These are phyloP conservation scores for Penaeus vannamei DNA, from an alignment of 1,140 invertebrate species.

Conservation along the genomic window DNA sequence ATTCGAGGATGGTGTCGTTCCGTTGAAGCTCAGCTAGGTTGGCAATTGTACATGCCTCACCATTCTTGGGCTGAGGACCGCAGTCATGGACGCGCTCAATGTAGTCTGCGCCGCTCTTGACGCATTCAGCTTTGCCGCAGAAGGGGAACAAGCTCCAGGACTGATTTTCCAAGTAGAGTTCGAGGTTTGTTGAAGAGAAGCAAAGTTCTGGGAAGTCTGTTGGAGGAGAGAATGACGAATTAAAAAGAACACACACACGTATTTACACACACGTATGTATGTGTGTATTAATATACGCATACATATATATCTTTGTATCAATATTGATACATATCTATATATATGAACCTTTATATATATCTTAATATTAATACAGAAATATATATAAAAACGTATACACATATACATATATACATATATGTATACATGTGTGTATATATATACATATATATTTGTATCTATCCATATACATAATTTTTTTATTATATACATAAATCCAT, in stretches of 20 bases:
- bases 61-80: slow-evolving; percentile 86
- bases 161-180: slow-evolving; percentile 86
- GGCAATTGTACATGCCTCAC: slow-evolving; percentile 87
- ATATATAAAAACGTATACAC: no score
- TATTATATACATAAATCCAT: no score
- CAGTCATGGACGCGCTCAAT: slow-evolving; percentile 89
- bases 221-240: slow-evolving; percentile 66
- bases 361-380: no score
- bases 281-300: no score
- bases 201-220: slow-evolving; percentile 91
- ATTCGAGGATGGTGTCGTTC: slow-evolving; percentile 83
- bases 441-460: no score
- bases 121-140: slow-evolving; percentile 89
- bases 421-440: no score
- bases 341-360: no score
- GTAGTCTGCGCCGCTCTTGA: slow-evolving; percentile 76
- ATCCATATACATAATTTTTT: no score
- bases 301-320: no score
- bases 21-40: slow-evolving; percentile 84
- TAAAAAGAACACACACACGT: not conserved
- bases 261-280: no score
- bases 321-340: no score
- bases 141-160: slow-evolving; percentile 88
- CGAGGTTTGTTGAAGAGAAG: slow-evolving; percentile 89
- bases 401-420: no score